phyloP scores from a whole-genome alignment of 92 coral and sea anemone genomes.

The Umimayanthus chanpuru region DNA sequence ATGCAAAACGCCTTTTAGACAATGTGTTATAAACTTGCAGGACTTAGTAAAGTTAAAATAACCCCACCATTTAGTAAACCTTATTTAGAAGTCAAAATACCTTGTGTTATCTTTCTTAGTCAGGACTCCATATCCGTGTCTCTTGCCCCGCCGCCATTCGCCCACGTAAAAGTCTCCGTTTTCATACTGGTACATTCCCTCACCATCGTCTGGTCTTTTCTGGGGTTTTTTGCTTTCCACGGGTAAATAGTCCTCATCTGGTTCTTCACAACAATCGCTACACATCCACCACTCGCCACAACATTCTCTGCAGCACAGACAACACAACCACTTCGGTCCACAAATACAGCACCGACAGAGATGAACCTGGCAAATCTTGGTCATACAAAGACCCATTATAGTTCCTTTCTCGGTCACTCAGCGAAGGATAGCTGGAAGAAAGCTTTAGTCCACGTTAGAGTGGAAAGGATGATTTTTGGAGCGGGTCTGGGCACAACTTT shows the following conservation, averaged over 20 bases:
- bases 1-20: neutral
- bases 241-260: constrained; percentile 68
- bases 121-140: constrained; percentile 85
- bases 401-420: neutral
- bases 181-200: constrained; percentile 85
- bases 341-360: constrained; percentile 78
- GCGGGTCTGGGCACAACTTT: neutral
- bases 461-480: neutral
- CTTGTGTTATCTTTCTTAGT: constrained; percentile 78
- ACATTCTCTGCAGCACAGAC: constrained; percentile 77
- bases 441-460: neutral
- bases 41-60: neutral
- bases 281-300: constrained; percentile 98
- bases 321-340: constrained; percentile 74
- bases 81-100: constrained; percentile 41
- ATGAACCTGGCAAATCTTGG: constrained; percentile 84
- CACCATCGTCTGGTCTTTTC: constrained; percentile 81
- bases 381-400: constrained; percentile 80
- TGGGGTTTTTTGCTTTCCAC: constrained; percentile 45
- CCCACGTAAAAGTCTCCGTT: constrained; percentile 91
- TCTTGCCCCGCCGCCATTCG: constrained; percentile 85
- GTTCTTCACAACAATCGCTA: constrained; percentile 85
- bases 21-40: neutral
- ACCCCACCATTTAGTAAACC: too few species aligned
- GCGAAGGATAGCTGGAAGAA: neutral